Base-by-base conservation (phyloP, 2,797 vertebrate species). In the Sebastes elongatus region DNA sequence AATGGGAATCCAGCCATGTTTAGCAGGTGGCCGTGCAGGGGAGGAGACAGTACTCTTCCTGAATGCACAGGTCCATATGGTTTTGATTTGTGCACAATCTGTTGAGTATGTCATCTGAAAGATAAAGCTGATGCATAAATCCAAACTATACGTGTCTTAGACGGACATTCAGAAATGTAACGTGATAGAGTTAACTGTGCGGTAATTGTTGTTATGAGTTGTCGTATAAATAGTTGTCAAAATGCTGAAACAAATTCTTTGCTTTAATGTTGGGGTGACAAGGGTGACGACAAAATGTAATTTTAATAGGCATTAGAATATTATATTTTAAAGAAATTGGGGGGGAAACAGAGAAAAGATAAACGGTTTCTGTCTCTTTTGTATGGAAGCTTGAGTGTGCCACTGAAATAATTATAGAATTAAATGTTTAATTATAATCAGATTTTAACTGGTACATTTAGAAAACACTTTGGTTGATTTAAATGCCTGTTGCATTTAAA, bases 21-120 rank as follows among this genome's bases (percentile, higher is more conserved):
- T 89, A 94, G 94, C 95, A 96, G 95, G 94, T 96, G 96, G 92
- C 91, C 79, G 6, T 78, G 86, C 67, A 84, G 89, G 90, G 88
- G 90, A 94, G 80, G 89, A 88, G 88, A 86, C 89, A 77, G 86
- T 35, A 55, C 80, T 84, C 93, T 94, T 94, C 94, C 95, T 94
- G 92, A 83, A 92, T 88, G 90, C 90, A 89, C 86, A 89, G 78
- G 79, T 87, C 94, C 94, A 92, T 95, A 92, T 95, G 95, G 89
- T 93, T 94, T 88, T 66, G 20, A 86, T 83, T 85, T 83, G 84
- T 76, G 69, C 88, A 75, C 93, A 95, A 93, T 92, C 93, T 95
- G 94, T 86, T 89, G 78, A 66, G 71, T 71, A 88, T 78, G 71
- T 80, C 65, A 30, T 73, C 74, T 57, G 38, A 57, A 35, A 61